Base-by-base conservation (phyloP, 1,140 invertebrate species). In the Leguminivora glycinivorella region DNA sequence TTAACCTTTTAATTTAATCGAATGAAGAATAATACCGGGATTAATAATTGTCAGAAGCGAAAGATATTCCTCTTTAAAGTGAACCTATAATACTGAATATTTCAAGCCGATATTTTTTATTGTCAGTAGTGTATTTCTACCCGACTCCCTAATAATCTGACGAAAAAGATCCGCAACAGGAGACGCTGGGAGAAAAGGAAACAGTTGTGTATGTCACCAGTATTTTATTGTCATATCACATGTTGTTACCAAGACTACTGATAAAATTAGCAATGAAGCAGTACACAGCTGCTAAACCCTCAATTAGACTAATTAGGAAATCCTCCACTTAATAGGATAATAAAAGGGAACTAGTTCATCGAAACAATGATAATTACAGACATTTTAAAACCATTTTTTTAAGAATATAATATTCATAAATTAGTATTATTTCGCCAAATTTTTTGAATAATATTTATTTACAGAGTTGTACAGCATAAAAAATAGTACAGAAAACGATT, bases 171-270 rank as follows among this genome's bases (percentile, higher is more conserved):
- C 47, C 63, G 38, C 69, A 71, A 71, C 70, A 83, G 84, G 83
- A 82, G 73, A 78, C 80, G 77, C 80, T 82, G 83, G 85, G 88
- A 83, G 72, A 76, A 90, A 90, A 90, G 80, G 87, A 89, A 90
- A 90, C 82, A 88, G 82, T 82, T 84, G 87, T 84, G 26, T 82
- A 81, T 84, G 82, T 82, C 74, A 83, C 83, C 81, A 90, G 84
- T 76, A 69, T 84, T 88, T 90, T 88, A 87, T 87, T 90, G 68
- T 83, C 78, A 81, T 80, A 87, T 86, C 81, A 89, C 87, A 90
- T 38, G 40, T 38, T 83, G 72, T 78, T 69, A 73, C 76, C 74
- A 75, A 70, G 76, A 52, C 72, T 75, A 75, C 72, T 77, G 72
- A 71, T 56, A 75, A 74, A 77, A 75, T 77, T 78, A 72, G 73